Evolutionary conservation across 2,888 invertebrate species (phyloP), one percentile per base, ranked within the genome.

Genomic region (Resseliella maxima): DNA sequence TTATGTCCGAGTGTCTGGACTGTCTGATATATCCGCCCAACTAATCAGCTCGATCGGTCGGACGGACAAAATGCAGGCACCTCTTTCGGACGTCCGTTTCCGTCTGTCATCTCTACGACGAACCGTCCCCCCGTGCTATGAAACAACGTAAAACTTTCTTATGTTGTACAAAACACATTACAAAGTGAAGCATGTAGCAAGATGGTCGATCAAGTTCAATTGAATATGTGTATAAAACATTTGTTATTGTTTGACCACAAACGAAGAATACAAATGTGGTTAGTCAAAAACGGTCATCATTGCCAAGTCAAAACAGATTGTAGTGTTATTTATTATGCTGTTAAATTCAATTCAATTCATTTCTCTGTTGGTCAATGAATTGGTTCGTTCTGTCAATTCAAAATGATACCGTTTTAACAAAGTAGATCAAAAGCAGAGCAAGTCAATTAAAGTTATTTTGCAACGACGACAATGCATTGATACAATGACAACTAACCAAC

Each of bases 301-400:
- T 72, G 10, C 72, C 15, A 15, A 72, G 31, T 31, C 72, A 72
- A 72, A 10, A 3, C 15, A 35, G 15, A 15, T 72, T 31, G 31
- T 72, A 72, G 72, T 72, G 72, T 35, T 35, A 72, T 72, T 72
- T 72, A 72, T 72, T 72, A 72, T 72, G 72, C 72, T 72, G 72
- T 72, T n/a, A 72, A 72, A 72, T 35, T 50, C n/a, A n/a, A n/a
- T 50, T 59, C 59, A 6, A 59, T 27, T 72, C 72, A 72, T 72
- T 72, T 72, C 72, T 31, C 72, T 15, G 31, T 72, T 72, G 31
- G 15, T 10, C 35, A 15, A 72, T 12, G 72, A 72, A 12, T 31
- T 72, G 21, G 35, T 72, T 72, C 72, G 15, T 31, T 18, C 18
- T 72, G 72, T 59, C 59, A 72, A 72, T 31, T 72, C 31, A 72